Base-by-base conservation (phyloP, 2,888 invertebrate genomes). In the Boloria euphrosyne region DNA sequence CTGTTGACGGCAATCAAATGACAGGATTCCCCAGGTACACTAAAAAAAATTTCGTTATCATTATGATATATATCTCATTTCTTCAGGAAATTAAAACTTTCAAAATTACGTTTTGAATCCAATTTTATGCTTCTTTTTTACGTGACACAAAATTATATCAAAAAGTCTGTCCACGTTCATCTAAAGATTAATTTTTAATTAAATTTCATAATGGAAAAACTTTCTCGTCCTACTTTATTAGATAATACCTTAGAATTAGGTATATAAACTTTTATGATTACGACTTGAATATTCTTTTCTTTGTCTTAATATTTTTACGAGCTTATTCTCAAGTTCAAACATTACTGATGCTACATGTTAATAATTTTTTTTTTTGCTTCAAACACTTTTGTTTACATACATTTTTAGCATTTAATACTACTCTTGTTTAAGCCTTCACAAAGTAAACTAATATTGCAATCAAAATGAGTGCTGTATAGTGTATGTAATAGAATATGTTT, bases 221-320 rank as follows among this genome's bases (percentile, higher is more conserved):
- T 66, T 66, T 66, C 55, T 61, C 17, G 43, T 22, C 31, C 31
- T 50, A 46, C 50, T 55, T 54, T 61, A 66, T 61, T 61, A 61
- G 46, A 16, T 27, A 54, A 61, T 61, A 13, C 54, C 53, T 65
- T 27, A 47, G 27, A 31, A 57, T 57, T 46, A n/a, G n/a, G n/a
- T n/a, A 18, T 57, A 49, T 5, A 16, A 49, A 58, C 31, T 58
- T 58, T 58, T 58, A 46, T 31, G 47, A 47, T 58, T 22, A 47
- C 14, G 46, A 16, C 27, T 58, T 49, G 16, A 22, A n/a, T 46
- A n/a, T 44, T 3, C n/a, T n/a, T n/a, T n/a, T n/a, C n/a, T n/a
- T 14, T 57, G 44, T 27, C 4, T 17, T 27, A 17, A 49, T 31
- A 13, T 47, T 58, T 31, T 31, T 43, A 17, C 2, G 5, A 13